Percentiles rank a stretch among this genome's conserved stretches.
These are phyloP conservation scores for Saimiri boliviensis DNA, from an alignment of 2,113 vertebrate genomes.

Conservation along the genomic window DNA sequence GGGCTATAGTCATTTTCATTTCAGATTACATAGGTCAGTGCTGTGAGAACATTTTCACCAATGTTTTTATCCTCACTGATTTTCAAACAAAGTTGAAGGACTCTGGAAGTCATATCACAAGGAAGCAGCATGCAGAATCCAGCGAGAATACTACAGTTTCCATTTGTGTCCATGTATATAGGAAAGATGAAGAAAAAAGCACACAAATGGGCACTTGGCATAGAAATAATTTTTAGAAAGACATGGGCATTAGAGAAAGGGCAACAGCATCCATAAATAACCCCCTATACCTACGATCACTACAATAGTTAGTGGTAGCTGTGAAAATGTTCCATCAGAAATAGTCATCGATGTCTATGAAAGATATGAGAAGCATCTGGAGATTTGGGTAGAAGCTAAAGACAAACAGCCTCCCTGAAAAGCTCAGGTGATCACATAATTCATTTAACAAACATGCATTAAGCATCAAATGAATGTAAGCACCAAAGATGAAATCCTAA, in stretches of 20 bases:
- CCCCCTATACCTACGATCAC: neutral
- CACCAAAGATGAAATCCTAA: neutral
- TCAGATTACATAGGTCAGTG: neutral
- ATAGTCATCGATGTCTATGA: neutral
- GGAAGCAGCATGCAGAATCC: neutral
- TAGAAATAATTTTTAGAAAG: constrained; percentile 5
- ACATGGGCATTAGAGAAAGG: neutral
- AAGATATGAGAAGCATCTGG: neutral
- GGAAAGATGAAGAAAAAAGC: neutral
- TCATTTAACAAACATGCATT: neutral
- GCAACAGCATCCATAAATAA: neutral
- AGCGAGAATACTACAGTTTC: neutral
- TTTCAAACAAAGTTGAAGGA: neutral
- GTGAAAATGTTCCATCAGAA: neutral
- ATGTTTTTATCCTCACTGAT: neutral
- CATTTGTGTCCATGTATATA: neutral
- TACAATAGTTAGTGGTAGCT: neutral
- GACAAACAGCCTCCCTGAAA: neutral
- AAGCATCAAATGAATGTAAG: neutral
- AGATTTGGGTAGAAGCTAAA: neutral
- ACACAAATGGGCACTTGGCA: neutral
- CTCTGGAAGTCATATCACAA: neutral
- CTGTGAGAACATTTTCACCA: neutral
- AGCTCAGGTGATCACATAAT: neutral
- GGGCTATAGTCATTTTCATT: fast-evolving